These are phyloP conservation scores for Xylocopa sonorina DNA, from an alignment of 1,140 invertebrate species.

Conservation along the genomic window DNA sequence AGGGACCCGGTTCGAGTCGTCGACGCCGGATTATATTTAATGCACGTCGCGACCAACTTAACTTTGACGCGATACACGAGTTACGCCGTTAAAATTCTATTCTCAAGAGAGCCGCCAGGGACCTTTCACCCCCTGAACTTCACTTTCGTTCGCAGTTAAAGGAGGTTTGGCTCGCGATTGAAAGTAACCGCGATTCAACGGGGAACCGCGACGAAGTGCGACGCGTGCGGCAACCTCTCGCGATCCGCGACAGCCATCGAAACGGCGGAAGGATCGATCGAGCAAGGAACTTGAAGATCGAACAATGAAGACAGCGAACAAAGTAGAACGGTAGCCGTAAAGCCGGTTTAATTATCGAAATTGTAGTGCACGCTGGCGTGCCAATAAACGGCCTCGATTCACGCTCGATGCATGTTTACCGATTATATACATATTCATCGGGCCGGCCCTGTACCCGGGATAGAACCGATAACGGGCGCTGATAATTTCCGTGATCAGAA, in stretches of 20 bases:
- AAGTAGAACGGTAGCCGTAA: neutral
- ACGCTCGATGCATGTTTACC: slow-evolving; percentile 34
- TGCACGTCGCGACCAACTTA: slow-evolving; percentile 9
- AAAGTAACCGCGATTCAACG: neutral
- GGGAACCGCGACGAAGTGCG: neutral
- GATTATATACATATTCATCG: slow-evolving; percentile 32
- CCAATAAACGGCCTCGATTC: slow-evolving; percentile 22
- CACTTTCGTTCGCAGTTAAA: neutral
- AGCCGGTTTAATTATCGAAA: slow-evolving; percentile 43
- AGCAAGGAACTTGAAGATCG: neutral
- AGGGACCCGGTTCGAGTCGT: slow-evolving; percentile 11
- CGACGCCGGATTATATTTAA: slow-evolving; percentile 20
- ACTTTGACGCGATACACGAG: neutral
- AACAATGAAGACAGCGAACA: neutral
- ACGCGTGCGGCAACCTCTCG: slow-evolving; percentile 24
- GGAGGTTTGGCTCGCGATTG: neutral
- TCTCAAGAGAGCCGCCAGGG: neutral
- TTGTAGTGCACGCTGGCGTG: slow-evolving; percentile 9
- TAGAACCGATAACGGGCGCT: neutral
- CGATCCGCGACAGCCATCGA: neutral
- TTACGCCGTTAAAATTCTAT: neutral
- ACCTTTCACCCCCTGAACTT: no score
- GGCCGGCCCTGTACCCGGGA: neutral
- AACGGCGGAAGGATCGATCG: neutral
- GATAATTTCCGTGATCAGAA: slow-evolving; percentile 30